Conservation (phyloP, 2,888 invertebrate genomes). For the Trichacis sp. region DNA sequence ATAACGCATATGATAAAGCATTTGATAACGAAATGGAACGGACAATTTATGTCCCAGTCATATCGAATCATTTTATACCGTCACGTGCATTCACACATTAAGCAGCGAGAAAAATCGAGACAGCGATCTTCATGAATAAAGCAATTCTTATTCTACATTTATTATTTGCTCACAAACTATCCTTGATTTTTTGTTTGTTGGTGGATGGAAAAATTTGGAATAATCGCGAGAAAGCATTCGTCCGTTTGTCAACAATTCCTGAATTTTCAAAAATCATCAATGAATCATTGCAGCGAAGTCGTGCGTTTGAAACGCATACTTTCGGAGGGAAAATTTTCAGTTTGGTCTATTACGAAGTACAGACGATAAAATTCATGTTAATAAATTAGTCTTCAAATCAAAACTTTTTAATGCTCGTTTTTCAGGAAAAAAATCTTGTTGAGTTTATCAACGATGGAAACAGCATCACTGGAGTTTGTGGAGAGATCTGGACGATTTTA, state of each 20-base stretch:
- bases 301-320: slow-evolving; percentile 4
- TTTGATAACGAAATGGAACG: no score
- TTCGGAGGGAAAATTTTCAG: slow-evolving; percentile 10
- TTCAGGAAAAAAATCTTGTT: slow-evolving; percentile 31
- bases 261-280: slow-evolving; percentile 7
- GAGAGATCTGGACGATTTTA: slow-evolving; percentile 35
- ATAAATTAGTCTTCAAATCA: no score
- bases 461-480: slow-evolving; percentile 25
- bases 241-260: slow-evolving; percentile 3
- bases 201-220: slow-evolving; percentile 10
- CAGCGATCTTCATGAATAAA: not conserved
- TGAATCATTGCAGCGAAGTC: slow-evolving; percentile 1
- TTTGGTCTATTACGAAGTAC: slow-evolving; percentile 16
- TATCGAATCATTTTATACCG: no score
- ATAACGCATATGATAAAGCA: no score
- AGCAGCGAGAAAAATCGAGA: no score
- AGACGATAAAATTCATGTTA: no score
- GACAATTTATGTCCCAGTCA: no score
- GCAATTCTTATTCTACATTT: not conserved
- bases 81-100: no score
- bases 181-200: not conserved
- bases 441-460: slow-evolving; percentile 30
- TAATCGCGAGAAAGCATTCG: slow-evolving; percentile 2
- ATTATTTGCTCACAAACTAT: not conserved
- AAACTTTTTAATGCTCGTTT: no score